Conservation (phyloP, 2,113 vertebrate genomes). For the Odocoileus virginianus region DNA sequence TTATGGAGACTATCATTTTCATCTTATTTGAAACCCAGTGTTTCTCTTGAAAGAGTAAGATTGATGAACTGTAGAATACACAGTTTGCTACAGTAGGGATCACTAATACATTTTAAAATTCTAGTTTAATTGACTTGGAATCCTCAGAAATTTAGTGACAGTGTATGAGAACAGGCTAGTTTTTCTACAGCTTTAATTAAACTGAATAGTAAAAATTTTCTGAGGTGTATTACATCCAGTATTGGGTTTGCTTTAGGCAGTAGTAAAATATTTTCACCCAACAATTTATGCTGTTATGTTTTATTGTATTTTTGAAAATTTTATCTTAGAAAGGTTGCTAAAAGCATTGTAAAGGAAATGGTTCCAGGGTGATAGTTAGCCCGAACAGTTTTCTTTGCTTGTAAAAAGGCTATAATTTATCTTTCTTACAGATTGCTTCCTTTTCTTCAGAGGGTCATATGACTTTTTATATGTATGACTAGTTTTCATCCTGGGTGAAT, state of each 20-base stretch:
- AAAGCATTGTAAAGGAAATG: slow-evolving; percentile 17
- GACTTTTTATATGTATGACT: neutral
- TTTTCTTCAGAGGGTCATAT: neutral
- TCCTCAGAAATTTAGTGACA: slow-evolving; percentile 43
- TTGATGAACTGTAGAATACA: slow-evolving; percentile 4
- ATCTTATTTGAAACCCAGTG: slow-evolving; percentile 39
- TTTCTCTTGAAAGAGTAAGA: slow-evolving; percentile 40
- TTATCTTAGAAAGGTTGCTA: slow-evolving; percentile 23
- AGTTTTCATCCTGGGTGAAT: slow-evolving; percentile 19
- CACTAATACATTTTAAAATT: slow-evolving; percentile 49
- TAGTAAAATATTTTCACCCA: slow-evolving; percentile 25
- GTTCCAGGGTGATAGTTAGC: neutral
- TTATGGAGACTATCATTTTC: slow-evolving; percentile 46
- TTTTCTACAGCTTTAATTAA: slow-evolving; percentile 56
- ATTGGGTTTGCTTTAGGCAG: slow-evolving; percentile 60
- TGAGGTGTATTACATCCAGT: slow-evolving; percentile 35
- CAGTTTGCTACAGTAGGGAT: slow-evolving; percentile 34
- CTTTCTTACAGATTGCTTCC: slow-evolving; percentile 7
- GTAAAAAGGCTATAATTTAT: neutral
- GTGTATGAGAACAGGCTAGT: slow-evolving; percentile 26
- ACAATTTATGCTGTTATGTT: slow-evolving; percentile 3
- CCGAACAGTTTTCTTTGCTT: neutral
- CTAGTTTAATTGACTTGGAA: slow-evolving; percentile 41
- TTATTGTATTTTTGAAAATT: slow-evolving; percentile 41
- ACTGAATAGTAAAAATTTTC: slow-evolving; percentile 49